phyloP scores from a whole-genome alignment of 2,797 vertebrate species.

The Lepidocolaptes lacrymiger region DNA sequence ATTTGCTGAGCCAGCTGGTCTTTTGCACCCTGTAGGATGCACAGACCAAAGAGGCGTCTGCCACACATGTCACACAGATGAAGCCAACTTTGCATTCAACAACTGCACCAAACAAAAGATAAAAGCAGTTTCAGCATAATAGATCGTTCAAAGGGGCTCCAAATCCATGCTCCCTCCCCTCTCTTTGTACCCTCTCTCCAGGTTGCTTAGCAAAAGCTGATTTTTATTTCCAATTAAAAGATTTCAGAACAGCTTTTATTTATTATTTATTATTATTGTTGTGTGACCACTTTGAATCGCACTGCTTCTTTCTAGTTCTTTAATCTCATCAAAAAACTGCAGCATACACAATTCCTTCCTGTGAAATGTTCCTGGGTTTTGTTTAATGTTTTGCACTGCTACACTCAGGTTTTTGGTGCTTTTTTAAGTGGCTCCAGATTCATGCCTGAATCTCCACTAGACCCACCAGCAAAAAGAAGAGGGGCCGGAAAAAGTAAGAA shows the following conservation, averaged over 20 bases:
- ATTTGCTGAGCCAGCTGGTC: conserved; percentile 71
- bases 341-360: not conserved
- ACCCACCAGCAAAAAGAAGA: not conserved
- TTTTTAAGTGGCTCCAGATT: conserved; percentile 1
- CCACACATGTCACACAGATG: conserved; percentile 69
- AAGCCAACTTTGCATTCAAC: conserved; percentile 70
- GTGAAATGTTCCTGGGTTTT: not conserved
- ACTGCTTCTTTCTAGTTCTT: conserved; percentile 8
- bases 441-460: not conserved
- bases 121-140: conserved; percentile 68
- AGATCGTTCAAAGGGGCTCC: conserved; percentile 52
- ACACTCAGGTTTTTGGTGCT: not conserved
- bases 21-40: conserved; percentile 62
- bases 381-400: conserved; percentile 8
- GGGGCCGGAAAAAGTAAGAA: not conserved
- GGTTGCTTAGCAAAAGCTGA: conserved; percentile 65
- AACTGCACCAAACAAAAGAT: conserved; percentile 72
- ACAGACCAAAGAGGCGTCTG: conserved; percentile 63
- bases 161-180: conserved; percentile 9
- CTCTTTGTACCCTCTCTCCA: conserved; percentile 45
- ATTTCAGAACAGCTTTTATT: conserved; percentile 55
- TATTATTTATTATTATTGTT: conserved; percentile 54
- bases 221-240: conserved; percentile 67
- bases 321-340: conserved; percentile 33
- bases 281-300: conserved; percentile 38